These are phyloP conservation scores for Rostratula benghalensis DNA, from an alignment of 2,113 vertebrate species.

Conservation along the genomic window DNA sequence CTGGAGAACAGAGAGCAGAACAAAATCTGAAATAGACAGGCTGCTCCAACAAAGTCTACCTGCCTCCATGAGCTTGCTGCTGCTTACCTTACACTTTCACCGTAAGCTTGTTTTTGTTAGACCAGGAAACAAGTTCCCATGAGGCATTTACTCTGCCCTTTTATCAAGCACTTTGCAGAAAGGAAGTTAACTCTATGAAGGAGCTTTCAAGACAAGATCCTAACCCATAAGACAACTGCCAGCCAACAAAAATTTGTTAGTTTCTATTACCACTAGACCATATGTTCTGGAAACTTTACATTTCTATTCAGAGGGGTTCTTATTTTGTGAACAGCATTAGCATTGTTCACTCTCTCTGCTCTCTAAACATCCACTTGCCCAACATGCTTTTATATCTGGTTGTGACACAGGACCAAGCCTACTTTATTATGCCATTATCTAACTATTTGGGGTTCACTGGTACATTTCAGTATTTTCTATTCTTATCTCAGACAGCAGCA, in stretches of 20 bases:
- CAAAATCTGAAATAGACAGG: neutral
- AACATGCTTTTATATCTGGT: neutral
- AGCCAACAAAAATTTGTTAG: conserved; percentile 38
- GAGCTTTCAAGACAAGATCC: conserved; percentile 35
- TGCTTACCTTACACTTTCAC: neutral
- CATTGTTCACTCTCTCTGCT: neutral
- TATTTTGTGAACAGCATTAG: conserved; percentile 15
- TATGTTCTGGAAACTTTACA: conserved; percentile 18
- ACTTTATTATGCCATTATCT: neutral
- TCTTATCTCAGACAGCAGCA: neutral
- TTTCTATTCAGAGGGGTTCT: conserved; percentile 37
- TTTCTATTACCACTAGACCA: conserved; percentile 22
- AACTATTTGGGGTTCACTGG: neutral
- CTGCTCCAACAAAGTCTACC: neutral
- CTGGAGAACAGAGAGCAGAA: neutral
- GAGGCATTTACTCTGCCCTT: neutral
- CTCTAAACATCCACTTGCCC: conserved; percentile 4
- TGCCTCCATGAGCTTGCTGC: neutral
- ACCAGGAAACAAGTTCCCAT: neutral
- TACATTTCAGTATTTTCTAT: neutral
- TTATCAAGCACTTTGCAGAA: neutral
- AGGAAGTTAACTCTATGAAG: neutral
- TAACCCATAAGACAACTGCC: conserved; percentile 41
- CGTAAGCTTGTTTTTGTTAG: neutral
- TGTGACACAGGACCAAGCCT: neutral